Evolutionary conservation across 2,888 invertebrate genomes (phyloP).

Genomic region (Eupithecia subfuscata): DNA sequence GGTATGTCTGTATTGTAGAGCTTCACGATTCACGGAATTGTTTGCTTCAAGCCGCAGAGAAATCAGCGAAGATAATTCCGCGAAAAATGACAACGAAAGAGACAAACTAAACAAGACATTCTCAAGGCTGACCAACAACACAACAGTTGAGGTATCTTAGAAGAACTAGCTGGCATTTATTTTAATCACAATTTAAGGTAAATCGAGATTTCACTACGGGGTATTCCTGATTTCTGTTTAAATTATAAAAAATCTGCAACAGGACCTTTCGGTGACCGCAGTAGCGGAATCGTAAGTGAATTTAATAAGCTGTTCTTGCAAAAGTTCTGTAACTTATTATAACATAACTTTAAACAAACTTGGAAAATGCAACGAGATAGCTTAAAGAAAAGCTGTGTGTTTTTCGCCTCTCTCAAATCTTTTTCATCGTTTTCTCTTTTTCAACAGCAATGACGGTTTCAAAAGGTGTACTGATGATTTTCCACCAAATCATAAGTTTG

Average conservation of each 20-base stretch:
- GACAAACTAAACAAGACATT: not conserved
- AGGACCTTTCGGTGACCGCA: not conserved
- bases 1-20: not conserved
- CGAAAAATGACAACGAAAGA: not conserved
- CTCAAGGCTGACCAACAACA: not conserved
- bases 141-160: not conserved
- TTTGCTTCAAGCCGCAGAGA: not conserved
- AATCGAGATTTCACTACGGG: not conserved
- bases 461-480: not conserved
- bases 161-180: not conserved
- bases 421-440: not conserved
- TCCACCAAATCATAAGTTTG: not conserved
- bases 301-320: not conserved
- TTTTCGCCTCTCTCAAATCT: not conserved
- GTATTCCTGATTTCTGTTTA: not conserved
- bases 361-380: not conserved
- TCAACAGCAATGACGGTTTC: too few species aligned
- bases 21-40: not conserved
- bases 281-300: not conserved
- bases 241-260: not conserved
- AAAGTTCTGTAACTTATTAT: not conserved
- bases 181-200: not conserved
- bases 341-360: not conserved
- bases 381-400: not conserved
- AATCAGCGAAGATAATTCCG: not conserved